Percentiles rank a stretch among this genome's conserved stretches.
phyloP scores from a whole-genome alignment of 2,888 invertebrate species.

The Beris chalybata region DNA sequence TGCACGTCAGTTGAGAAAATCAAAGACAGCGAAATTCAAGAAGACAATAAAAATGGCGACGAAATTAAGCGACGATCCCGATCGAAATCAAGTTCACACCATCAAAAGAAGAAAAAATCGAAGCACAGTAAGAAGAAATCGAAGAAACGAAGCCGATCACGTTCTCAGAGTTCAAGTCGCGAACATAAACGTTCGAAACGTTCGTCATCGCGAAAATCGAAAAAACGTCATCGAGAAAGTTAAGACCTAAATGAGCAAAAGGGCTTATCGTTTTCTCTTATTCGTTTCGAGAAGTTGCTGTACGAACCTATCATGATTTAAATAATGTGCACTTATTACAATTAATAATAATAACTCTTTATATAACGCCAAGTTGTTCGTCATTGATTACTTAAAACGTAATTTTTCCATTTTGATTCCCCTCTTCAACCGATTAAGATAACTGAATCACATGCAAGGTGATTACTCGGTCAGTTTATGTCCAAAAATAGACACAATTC shows the following conservation, averaged over 20 bases:
- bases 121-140: conserved; percentile 46
- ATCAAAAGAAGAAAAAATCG: conserved; percentile 43
- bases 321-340: conserved; percentile 2
- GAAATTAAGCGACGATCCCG: conserved; percentile 27
- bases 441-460: too few relatives aligned
- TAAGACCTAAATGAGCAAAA: background rate
- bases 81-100: conserved; percentile 29
- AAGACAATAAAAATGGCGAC: background rate
- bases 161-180: background rate
- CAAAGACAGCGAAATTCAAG: too few relatives aligned
- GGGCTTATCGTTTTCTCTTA: background rate
- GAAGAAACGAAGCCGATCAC: conserved; percentile 43
- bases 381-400: too few relatives aligned
- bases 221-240: conserved; percentile 17
- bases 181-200: conserved; percentile 17
- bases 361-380: too few relatives aligned
- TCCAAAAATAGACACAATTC: too few relatives aligned
- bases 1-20: background rate
- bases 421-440: too few relatives aligned
- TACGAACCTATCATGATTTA: background rate
- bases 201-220: conserved; percentile 5
- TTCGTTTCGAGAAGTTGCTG: too few relatives aligned
- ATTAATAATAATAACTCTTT: background rate
- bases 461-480: too few relatives aligned
- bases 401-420: too few relatives aligned